Evolutionary conservation across 2,113 vertebrate genomes (phyloP).

Genomic region (Melanostigma gelatinosum): DNA sequence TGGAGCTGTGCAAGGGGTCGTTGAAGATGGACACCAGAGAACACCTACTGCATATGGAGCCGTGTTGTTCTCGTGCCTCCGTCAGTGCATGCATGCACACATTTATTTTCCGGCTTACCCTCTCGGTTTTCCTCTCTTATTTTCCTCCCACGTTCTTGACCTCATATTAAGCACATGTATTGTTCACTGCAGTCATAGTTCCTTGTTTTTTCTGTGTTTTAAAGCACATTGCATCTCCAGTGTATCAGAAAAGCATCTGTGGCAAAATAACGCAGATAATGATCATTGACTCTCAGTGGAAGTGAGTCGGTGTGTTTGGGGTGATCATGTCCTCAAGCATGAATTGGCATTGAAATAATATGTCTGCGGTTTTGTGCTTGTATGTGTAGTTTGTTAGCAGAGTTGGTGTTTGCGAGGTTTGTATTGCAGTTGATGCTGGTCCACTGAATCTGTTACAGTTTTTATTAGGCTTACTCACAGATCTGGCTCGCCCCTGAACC

Average conservation of each 20-base stretch:
- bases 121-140: not conserved
- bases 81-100: not conserved
- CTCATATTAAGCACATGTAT: not conserved
- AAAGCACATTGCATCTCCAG: not conserved
- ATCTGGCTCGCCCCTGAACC: not conserved
- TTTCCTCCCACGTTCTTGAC: conserved; percentile 20
- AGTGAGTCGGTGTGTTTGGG: conserved; percentile 45
- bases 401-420: not conserved
- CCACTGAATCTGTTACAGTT: not conserved
- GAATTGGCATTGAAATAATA: conserved; percentile 40
- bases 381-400: not conserved
- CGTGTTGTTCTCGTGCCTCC: not conserved
- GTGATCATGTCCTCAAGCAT: conserved; percentile 32
- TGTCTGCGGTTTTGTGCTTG: conserved; percentile 9
- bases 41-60: conserved; percentile 4
- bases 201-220: not conserved
- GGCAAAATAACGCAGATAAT: conserved; percentile 24
- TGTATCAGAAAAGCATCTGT: conserved; percentile 11
- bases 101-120: no score
- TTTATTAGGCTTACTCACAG: conserved; percentile 22
- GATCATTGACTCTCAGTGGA: conserved; percentile 19
- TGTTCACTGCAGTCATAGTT: not conserved
- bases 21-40: conserved; percentile 32
- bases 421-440: not conserved
- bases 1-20: not conserved